These are phyloP conservation scores for Rallus crepitans DNA, from an alignment of 2,797 vertebrate species.

Conservation along the genomic window DNA sequence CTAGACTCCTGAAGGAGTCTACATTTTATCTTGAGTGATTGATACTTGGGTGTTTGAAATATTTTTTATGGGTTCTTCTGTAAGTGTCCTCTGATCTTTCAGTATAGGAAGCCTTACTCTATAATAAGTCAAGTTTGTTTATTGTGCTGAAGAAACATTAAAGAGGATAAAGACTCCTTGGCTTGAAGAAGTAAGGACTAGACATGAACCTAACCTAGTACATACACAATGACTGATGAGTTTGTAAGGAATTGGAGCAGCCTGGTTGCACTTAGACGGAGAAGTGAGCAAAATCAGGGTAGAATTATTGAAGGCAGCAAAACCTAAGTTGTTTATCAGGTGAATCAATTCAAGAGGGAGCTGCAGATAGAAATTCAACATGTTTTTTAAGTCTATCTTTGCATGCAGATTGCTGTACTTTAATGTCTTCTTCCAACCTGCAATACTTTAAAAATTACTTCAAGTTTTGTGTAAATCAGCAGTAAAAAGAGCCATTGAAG, in stretches of 20 bases:
- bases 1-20: background rate
- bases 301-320: background rate
- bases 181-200: background rate
- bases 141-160: background rate
- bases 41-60: background rate
- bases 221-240: background rate
- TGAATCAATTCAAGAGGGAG: background rate
- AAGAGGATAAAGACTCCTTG: background rate
- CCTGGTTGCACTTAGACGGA: background rate
- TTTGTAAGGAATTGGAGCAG: background rate
- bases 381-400: background rate
- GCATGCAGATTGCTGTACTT: background rate
- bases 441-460: slow-evolving; percentile 22
- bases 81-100: background rate
- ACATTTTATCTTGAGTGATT: rapidly evolving
- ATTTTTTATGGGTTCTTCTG: background rate
- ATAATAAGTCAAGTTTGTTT: background rate
- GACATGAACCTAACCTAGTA: background rate
- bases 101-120: background rate
- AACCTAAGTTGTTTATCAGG: background rate
- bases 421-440: background rate
- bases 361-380: background rate
- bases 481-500: background rate
- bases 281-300: background rate
- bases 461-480: slow-evolving; percentile 37